These are phyloP conservation scores for Scomberomorus guttatus DNA, from an alignment of 2,797 vertebrate species.

Conservation along the genomic window DNA sequence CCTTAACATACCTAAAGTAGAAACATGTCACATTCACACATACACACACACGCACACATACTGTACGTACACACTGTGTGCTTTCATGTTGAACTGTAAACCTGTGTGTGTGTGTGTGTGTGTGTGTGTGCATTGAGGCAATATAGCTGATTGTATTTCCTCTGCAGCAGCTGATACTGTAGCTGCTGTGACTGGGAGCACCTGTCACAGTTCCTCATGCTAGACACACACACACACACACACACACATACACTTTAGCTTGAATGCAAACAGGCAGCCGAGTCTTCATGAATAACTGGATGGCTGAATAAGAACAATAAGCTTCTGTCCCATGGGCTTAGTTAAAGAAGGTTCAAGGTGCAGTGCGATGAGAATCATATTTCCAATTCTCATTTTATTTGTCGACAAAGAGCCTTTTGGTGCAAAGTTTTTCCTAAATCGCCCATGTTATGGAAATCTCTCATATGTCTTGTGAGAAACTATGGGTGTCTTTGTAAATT, in stretches of 20 bases:
- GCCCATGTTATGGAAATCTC: neutral
- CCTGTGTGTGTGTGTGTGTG: constrained; percentile 18
- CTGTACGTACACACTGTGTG: neutral
- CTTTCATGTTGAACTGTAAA: constrained; percentile 11
- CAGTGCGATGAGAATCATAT: constrained; percentile 29
- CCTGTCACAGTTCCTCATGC: constrained; percentile 67
- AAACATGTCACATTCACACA: constrained; percentile 19
- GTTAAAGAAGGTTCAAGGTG: constrained; percentile 43
- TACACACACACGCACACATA: too few relatives aligned
- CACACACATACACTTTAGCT: constrained; percentile 22
- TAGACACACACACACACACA: constrained; percentile 8
- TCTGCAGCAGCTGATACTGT: constrained; percentile 70
- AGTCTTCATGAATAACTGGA: constrained; percentile 45
- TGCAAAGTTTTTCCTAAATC: neutral
- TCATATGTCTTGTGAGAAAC: neutral
- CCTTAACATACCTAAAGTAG: constrained; percentile 16
- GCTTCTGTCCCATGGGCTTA: constrained; percentile 25
- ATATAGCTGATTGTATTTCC: constrained; percentile 68
- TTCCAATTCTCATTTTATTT: constrained; percentile 22
- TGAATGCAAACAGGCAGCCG: constrained; percentile 28
- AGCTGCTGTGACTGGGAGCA: constrained; percentile 70
- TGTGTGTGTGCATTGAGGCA: constrained; percentile 17
- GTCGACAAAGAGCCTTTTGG: constrained; percentile 43
- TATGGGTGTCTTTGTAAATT: neutral
- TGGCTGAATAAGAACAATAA: constrained; percentile 58